Conservation (phyloP, 1,140 invertebrate species). For the Papilio helenus region DNA sequence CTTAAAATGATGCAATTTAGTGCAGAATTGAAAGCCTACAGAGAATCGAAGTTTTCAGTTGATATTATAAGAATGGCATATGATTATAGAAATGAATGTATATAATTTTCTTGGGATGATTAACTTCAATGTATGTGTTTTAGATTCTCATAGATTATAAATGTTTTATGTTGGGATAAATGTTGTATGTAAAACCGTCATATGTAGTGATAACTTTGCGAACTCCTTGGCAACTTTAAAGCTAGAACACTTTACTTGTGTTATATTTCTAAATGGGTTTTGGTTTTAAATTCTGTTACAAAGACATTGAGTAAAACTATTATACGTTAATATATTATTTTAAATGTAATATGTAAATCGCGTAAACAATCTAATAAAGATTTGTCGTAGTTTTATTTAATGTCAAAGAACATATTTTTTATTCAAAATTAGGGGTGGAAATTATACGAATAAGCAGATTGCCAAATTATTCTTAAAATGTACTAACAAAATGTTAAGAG, state of each 20-base stretch:
- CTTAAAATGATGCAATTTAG: not conserved
- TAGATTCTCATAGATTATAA: not conserved
- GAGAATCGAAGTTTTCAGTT: not conserved
- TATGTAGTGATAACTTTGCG: not conserved
- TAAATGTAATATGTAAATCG: not conserved
- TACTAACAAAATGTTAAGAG: slow-evolving; percentile 50
- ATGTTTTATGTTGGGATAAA: slow-evolving; percentile 11
- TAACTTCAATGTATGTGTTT: not conserved
- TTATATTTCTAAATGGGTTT: slow-evolving; percentile 16
- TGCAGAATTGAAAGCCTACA: not conserved
- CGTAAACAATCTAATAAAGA: not conserved
- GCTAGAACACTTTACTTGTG: not conserved
- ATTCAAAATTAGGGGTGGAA: not conserved
- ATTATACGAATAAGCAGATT: not conserved
- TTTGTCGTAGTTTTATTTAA: slow-evolving; percentile 19
- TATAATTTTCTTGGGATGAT: not conserved
- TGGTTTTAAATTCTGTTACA: slow-evolving; percentile 9
- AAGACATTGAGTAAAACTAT: slow-evolving; percentile 29
- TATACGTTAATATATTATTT: not conserved
- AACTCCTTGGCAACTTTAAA: not conserved
- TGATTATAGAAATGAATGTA: not conserved
- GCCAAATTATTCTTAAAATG: slow-evolving; percentile 25
- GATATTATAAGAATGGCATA: not conserved
- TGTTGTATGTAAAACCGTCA: not conserved
- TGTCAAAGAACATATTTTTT: not conserved